Evolutionary conservation across 2,888 invertebrate species (phyloP).

Genomic region (Luperina nickerlii): DNA sequence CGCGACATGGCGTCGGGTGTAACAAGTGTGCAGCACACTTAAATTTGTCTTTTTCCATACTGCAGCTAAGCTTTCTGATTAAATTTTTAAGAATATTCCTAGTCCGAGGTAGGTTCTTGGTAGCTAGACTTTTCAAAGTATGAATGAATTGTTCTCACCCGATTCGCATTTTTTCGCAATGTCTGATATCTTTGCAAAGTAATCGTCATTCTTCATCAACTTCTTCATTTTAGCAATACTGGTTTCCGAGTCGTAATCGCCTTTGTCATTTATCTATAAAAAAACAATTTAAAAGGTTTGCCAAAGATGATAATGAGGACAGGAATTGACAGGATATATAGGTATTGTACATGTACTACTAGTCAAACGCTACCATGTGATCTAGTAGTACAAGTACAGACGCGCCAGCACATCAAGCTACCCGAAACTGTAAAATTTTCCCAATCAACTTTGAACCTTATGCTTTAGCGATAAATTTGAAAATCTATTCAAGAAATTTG

Average conservation of each 20-base stretch:
- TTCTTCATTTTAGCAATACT: slow-evolving; percentile 25
- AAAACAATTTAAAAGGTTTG: background rate
- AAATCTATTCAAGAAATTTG: no score
- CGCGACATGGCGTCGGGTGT: no score
- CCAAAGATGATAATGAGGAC: background rate
- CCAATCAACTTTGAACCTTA: no score
- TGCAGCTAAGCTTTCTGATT: no score
- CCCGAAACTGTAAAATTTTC: no score
- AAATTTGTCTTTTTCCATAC: no score
- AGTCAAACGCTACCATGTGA: background rate
- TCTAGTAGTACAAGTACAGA: background rate
- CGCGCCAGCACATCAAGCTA: no score
- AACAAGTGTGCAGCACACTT: no score
- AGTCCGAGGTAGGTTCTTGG: background rate
- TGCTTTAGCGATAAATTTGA: no score
- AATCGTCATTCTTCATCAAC: slow-evolving; percentile 36
- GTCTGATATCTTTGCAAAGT: slow-evolving; percentile 5
- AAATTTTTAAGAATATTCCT: background rate
- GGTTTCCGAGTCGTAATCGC: slow-evolving; percentile 36
- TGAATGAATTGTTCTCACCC: slow-evolving; percentile 39
- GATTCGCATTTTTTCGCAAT: slow-evolving; percentile 52
- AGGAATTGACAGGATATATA: no score
- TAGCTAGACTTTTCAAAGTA: background rate
- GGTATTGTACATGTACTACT: no score
- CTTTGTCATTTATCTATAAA: slow-evolving; percentile 61